Base-by-base conservation (phyloP, 1,140 invertebrate species). In the Mycetomoellerius zeteki region DNA sequence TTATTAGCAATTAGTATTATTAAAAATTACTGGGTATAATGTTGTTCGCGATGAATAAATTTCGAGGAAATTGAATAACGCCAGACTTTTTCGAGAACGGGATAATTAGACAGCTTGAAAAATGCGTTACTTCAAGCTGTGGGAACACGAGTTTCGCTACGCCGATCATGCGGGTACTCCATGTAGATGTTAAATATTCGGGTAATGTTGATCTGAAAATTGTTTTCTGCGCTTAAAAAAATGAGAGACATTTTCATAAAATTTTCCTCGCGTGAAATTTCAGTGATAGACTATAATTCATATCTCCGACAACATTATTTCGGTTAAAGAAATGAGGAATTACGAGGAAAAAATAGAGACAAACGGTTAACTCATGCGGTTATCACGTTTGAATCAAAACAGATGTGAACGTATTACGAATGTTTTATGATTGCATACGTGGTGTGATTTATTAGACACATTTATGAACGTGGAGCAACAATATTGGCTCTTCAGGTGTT, bases 31-130 rank as follows among this genome's bases (percentile, higher is more conserved):
- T 69, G 54, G 64, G 37, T 80, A 27, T n/a, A n/a, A n/a, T 43
- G 56, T 56, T 33, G 77, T 85, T 33, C 65, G 37, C 8, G 33
- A 24, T 19, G 85, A 87, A 91, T 90, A 91, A 91, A 91, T 91
- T 91, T 85, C 64, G 47, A 64, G 4, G 62, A 56, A 87, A 89
- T 78, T 91, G 87, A 89, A 91, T 85, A 71, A 76, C 43, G 78
- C n/a, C 73, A 8, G 50, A 64, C 58, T 80, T 30, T 87, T 91
- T 73, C 73, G 77, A 91, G 65, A 87, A 80, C 58, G 37, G 16
- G 76, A 85, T 91, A 91, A 91, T 91, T 91, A 91, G 90, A 91
- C 85, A 89, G 90, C 73, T 77, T 91, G 90, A 91, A 91, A 91
- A 91, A 91, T 89, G 87, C 89, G 87, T 87, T 85, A 76, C 72